phyloP scores from a whole-genome alignment of 2,113 vertebrate species.

The Cichladusa arquata region DNA sequence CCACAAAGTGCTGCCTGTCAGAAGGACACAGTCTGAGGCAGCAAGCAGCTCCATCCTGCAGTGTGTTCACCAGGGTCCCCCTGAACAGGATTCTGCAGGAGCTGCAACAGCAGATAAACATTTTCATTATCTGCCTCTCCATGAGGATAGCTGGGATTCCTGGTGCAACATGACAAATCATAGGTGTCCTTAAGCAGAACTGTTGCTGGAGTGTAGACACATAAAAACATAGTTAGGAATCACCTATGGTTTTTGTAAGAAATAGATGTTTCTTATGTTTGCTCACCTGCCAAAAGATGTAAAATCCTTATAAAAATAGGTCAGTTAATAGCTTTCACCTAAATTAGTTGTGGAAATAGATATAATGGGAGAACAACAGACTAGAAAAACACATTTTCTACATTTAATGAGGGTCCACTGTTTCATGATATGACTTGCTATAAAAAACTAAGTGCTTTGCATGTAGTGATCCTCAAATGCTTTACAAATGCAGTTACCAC shows the following conservation, averaged over 20 bases:
- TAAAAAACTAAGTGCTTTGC: background rate
- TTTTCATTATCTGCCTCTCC: background rate
- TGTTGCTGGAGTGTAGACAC: background rate
- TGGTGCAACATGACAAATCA: background rate
- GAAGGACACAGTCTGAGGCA: fast-evolving
- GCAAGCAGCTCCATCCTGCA: fast-evolving
- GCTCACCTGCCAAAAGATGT: background rate
- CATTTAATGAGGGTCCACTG: background rate
- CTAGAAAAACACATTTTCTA: background rate
- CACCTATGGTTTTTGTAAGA: background rate
- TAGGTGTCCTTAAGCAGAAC: background rate
- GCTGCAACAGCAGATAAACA: background rate
- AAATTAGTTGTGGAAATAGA: background rate
- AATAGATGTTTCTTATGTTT: background rate
- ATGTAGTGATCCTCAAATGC: background rate
- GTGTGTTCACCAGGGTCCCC: background rate
- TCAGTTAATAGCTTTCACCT: background rate
- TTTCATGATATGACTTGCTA: background rate
- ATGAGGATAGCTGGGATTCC: background rate
- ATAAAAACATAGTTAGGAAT: background rate
- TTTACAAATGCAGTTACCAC: background rate
- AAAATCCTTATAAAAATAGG: background rate
- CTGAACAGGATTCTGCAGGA: background rate
- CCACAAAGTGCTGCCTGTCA: fast-evolving
- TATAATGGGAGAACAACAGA: background rate